phyloP scores from a whole-genome alignment of 2,797 vertebrate genomes.

The Epinephelus coioides region DNA sequence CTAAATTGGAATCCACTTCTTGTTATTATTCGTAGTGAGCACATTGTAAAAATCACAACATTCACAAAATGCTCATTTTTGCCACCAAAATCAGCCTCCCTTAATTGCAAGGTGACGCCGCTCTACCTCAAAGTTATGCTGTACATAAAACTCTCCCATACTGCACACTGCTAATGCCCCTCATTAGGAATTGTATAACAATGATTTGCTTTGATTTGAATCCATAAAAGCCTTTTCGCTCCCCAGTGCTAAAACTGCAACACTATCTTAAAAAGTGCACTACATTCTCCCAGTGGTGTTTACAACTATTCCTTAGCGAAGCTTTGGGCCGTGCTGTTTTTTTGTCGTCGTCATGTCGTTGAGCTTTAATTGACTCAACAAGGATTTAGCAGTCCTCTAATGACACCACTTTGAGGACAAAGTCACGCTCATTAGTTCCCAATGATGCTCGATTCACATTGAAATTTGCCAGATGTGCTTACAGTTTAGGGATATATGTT shows the following conservation, averaged over 20 bases:
- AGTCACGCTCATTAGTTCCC: slow-evolving; percentile 78
- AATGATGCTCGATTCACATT: slow-evolving; percentile 71
- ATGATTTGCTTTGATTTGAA: slow-evolving; percentile 49
- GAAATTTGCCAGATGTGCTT: slow-evolving; percentile 75
- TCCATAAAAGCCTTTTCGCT: slow-evolving; percentile 39
- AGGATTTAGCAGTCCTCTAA: slow-evolving; percentile 77
- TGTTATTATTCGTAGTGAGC: background rate
- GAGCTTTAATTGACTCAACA: slow-evolving; percentile 81
- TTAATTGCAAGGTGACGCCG: background rate
- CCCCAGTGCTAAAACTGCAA: slow-evolving; percentile 20
- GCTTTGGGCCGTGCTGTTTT: slow-evolving; percentile 51
- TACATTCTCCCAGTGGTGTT: slow-evolving; percentile 52
- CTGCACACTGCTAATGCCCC: background rate
- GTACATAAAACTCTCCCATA: background rate
- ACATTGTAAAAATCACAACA: background rate
- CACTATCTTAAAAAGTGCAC: slow-evolving; percentile 43
- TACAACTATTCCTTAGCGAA: slow-evolving; percentile 53
- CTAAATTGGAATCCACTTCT: background rate
- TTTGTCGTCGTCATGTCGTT: slow-evolving; percentile 61
- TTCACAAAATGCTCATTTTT: background rate
- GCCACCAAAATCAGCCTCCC: background rate
- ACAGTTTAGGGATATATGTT: slow-evolving; percentile 54
- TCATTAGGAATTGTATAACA: slow-evolving; percentile 23
- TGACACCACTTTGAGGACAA: slow-evolving; percentile 77
- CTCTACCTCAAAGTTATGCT: background rate